A percentile compares a stretch with the other conserved stretches of the same genome.
Evolutionary conservation across 1,140 invertebrate species (phyloP).

Genomic region (Drosophila varians): DNA sequence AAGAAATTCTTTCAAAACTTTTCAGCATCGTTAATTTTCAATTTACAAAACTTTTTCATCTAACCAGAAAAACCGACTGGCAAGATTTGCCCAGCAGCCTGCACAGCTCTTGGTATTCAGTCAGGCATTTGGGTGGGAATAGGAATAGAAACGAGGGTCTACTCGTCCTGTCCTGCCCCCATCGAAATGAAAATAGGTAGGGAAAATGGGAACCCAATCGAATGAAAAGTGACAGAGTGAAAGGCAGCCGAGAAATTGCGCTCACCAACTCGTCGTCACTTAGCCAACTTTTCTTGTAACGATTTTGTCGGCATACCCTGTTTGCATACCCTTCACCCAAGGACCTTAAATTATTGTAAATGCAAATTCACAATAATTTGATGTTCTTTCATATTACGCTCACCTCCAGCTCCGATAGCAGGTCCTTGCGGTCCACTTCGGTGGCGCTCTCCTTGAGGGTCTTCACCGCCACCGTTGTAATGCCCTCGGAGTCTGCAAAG

Average conservation of each 20-base stretch:
- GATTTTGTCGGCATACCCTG: constrained; percentile 43
- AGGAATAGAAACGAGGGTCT: neutral
- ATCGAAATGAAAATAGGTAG: constrained; percentile 9
- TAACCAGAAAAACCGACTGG: constrained; percentile 57
- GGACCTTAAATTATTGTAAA: constrained; percentile 15
- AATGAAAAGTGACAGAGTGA: constrained; percentile 56
- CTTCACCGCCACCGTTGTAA: constrained; percentile 93
- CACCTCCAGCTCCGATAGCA: constrained; percentile 91
- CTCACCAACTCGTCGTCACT: constrained; percentile 47
- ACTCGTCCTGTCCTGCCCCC: no score
- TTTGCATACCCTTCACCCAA: constrained; percentile 24
- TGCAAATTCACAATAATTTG: constrained; percentile 25
- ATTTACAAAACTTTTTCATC: constrained; percentile 74
- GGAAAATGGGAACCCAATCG: constrained; percentile 26
- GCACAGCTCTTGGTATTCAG: constrained; percentile 34
- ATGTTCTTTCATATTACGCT: constrained; percentile 11
- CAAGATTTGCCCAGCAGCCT: constrained; percentile 33
- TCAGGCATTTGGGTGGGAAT: constrained; percentile 16
- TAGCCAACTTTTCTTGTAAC: constrained; percentile 37
- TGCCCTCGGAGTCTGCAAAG: constrained; percentile 86
- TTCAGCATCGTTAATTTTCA: constrained; percentile 78
- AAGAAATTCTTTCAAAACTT: constrained; percentile 67
- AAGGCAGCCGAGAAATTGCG: constrained; percentile 40
- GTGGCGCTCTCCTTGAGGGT: constrained; percentile 96
- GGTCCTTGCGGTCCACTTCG: constrained; percentile 93